Evolutionary conservation across 1,140 invertebrate species (phyloP).

Genomic region (Mizuhopecten yessoensis): DNA sequence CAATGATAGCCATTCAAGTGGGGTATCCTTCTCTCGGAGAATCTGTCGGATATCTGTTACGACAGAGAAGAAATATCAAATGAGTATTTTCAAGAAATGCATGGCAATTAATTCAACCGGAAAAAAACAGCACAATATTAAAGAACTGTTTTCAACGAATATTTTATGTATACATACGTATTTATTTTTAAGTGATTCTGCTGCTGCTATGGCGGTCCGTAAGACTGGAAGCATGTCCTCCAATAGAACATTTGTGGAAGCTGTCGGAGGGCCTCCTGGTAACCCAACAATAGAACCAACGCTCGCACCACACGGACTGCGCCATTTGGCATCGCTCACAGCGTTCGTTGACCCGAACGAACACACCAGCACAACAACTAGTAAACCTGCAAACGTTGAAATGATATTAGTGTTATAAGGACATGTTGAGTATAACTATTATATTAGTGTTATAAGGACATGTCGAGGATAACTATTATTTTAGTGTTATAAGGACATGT

Average conservation of each 20-base stretch:
- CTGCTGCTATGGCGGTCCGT: background rate
- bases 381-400: background rate
- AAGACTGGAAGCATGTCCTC: background rate
- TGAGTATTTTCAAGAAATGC: background rate
- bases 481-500: too few relatives aligned
- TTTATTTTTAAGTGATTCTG: slow-evolving; percentile 11
- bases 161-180: slow-evolving; percentile 14
- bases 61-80: too few relatives aligned
- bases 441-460: too few relatives aligned
- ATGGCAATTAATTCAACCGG: background rate
- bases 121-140: too few relatives aligned
- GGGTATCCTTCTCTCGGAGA: background rate
- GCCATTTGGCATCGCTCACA: background rate
- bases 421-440: too few relatives aligned
- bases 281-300: background rate
- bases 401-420: too few relatives aligned
- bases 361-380: background rate
- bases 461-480: too few relatives aligned
- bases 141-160: too few relatives aligned
- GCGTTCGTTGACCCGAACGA: background rate
- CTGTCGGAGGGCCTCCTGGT: background rate
- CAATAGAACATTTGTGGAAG: background rate
- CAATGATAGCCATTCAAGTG: background rate
- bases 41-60: background rate
- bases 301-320: background rate